Base-by-base conservation (phyloP, 2,113 vertebrate genomes). In the Panthera uncia region DNA sequence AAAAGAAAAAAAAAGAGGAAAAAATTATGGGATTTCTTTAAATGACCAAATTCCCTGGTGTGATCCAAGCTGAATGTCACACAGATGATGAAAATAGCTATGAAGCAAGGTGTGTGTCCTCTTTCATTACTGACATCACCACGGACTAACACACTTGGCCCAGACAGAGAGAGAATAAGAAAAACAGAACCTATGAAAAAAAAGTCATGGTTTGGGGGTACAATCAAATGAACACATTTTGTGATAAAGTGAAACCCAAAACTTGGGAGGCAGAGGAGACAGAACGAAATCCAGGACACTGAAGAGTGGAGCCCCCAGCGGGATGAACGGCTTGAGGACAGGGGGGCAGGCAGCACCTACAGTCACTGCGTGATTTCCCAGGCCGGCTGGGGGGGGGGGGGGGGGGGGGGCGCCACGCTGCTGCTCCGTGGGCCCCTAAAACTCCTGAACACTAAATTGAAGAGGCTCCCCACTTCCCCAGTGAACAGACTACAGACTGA, bases 301-400 rank as follows among this genome's bases (percentile, higher is more conserved):
- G 3, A 71, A 52, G 16, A 18, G 5, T 15, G 7, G 19, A 45
- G 8, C 73, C 3, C 55, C 38, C 52, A 21, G 12, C 23, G 73
- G 7, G 19, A 45, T 5, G 19, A 1, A 1, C 0, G 9, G 79
- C 3, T n/a, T 33, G 57, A 83, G 50, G 9, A 0, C 0, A 3
- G 57, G 16, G 31, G 2, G 2, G 65, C 45, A 38, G 7, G 45
- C 68, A 23, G 41, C 76, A 66, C 27, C 63, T 4, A 0, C 1
- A 9, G 4, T 1, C 5, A 14, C 12, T 0, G 10, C 7, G 3
- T 0, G 23, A 2, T 7, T 50, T 13, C 61, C 80, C 36, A 16
- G 55, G 7, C 21, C 23, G 12, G 73, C 21, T 2, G 57, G 19
- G 7, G 45, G 4, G 5, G 16, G 10, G n/a, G 16, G 7, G n/a